Percentiles rank a stretch among this genome's conserved stretches.
Conservation (phyloP, 1,140 invertebrate species). For the Telenomus remus region DNA sequence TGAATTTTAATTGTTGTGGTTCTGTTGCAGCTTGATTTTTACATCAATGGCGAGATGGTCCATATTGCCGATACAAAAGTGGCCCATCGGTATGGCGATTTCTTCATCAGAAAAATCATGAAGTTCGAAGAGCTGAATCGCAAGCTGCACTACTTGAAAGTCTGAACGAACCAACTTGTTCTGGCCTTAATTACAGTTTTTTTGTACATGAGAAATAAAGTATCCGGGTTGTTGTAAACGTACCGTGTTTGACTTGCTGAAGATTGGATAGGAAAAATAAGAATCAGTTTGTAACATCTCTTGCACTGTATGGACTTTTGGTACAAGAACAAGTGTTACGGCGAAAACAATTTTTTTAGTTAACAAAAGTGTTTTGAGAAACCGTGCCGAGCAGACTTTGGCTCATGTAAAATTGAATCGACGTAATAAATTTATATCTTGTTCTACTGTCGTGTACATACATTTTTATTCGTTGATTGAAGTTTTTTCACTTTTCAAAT, state of each 20-base stretch:
- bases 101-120: conserved; percentile 98
- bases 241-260: neutral
- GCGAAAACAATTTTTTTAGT: neutral
- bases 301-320: neutral
- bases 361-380: neutral
- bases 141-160: conserved; percentile 85
- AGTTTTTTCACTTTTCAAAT: too few relatives aligned
- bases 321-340: neutral
- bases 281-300: neutral
- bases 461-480: too few relatives aligned
- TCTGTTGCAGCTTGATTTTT: conserved; percentile 92
- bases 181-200: conserved; percentile 43
- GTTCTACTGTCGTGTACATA: too few relatives aligned
- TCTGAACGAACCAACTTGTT: conserved; percentile 71
- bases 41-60: conserved; percentile 99
- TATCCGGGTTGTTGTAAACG: too few relatives aligned
- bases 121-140: conserved; percentile 98
- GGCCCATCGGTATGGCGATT: conserved; percentile 97
- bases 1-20: neutral
- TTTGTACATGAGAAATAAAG: too few relatives aligned
- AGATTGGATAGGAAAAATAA: neutral
- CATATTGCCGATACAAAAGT: conserved; percentile 99
- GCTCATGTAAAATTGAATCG: neutral
- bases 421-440: neutral
- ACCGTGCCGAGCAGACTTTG: neutral